phyloP scores from a whole-genome alignment of 2,113 vertebrate species.

The Oncorhynchus nerka region DNA sequence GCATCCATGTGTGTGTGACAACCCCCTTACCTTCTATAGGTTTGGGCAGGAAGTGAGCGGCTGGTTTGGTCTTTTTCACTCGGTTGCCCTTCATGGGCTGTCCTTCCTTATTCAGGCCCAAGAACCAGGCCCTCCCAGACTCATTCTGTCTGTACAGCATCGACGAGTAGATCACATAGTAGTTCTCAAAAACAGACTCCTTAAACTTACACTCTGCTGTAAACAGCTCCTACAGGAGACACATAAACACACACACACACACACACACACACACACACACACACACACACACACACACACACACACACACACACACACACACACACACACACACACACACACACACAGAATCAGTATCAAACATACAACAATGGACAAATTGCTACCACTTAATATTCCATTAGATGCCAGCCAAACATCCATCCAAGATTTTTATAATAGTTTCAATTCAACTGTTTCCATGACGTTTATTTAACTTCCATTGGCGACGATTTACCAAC shows the following conservation, averaged over 20 bases:
- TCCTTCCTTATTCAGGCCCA: slow-evolving; percentile 97
- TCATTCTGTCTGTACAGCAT: slow-evolving; percentile 98
- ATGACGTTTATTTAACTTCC: too few relatives aligned
- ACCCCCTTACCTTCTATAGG: slow-evolving; percentile 92
- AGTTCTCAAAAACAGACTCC: slow-evolving; percentile 98
- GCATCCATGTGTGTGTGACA: neutral
- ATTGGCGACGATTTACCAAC: too few relatives aligned
- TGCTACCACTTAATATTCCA: too few relatives aligned
- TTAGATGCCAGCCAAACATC: too few relatives aligned
- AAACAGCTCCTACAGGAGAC: slow-evolving; percentile 87
- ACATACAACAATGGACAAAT: too few relatives aligned
- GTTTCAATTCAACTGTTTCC: too few relatives aligned
- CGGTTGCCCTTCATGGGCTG: slow-evolving; percentile 97
- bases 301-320: neutral
- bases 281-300: neutral
- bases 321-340: neutral
- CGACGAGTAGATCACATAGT: slow-evolving; percentile 98
- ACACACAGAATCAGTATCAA: neutral
- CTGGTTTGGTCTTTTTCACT: slow-evolving; percentile 99
- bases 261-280: too few relatives aligned
- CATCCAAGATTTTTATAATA: too few relatives aligned
- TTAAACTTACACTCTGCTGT: slow-evolving; percentile 99
- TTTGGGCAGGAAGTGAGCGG: slow-evolving; percentile 99
- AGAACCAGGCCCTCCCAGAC: slow-evolving; percentile 96
- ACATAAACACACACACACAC: neutral